These are phyloP conservation scores for Lophius americanus DNA, from an alignment of 2,797 vertebrate species.

Conservation along the genomic window DNA sequence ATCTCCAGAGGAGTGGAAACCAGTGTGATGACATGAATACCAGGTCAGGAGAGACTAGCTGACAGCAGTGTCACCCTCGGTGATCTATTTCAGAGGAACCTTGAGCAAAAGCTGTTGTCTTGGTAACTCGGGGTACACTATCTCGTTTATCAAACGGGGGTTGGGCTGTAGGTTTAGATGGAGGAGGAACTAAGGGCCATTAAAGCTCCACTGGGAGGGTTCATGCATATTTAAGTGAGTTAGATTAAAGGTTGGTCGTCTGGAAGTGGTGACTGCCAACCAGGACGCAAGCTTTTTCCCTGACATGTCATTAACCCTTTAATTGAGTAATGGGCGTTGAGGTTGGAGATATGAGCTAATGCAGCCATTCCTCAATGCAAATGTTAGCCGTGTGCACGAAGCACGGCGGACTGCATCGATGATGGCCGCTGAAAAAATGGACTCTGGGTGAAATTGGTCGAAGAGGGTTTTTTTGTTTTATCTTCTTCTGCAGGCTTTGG, in stretches of 20 bases:
- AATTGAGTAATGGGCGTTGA: conserved; percentile 66
- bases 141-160: conserved; percentile 46
- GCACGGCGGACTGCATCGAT: background rate
- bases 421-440: conserved; percentile 29
- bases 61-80: conserved; percentile 24
- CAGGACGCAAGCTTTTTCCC: conserved; percentile 42
- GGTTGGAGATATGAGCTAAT: conserved; percentile 41
- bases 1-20: conserved; percentile 13
- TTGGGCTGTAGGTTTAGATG: conserved; percentile 18
- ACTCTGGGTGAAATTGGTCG: conserved; percentile 18
- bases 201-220: conserved; percentile 59
- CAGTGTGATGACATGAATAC: conserved; percentile 11
- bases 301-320: conserved; percentile 77
- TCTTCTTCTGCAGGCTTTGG: background rate
- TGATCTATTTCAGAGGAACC: conserved; percentile 46
- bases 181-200: conserved; percentile 45
- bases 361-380: conserved; percentile 47
- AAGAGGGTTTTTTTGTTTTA: background rate
- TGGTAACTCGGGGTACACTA: conserved; percentile 43
- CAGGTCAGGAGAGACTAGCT: conserved; percentile 20
- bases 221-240: conserved; percentile 79
- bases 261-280: conserved; percentile 38
- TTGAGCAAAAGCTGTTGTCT: conserved; percentile 49
- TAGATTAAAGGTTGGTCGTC: conserved; percentile 66
- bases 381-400: conserved; percentile 24